Percentiles rank a stretch among this genome's conserved stretches.
These are phyloP conservation scores for Heliconius nattereri DNA, from an alignment of 1,140 invertebrate genomes.

Conservation along the genomic window DNA sequence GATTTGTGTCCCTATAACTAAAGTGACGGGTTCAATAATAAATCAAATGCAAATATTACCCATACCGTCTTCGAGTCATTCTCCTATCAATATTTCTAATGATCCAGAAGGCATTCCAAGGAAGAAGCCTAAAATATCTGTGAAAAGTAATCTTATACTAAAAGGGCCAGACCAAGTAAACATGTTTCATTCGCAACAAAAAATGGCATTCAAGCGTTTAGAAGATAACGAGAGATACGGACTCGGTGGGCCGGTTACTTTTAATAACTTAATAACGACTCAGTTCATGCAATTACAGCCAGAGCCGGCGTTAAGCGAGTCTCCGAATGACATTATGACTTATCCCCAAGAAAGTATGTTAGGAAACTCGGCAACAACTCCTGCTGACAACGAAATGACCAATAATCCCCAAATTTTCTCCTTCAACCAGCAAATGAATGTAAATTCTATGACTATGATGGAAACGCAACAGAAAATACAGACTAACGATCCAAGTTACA, in stretches of 20 bases:
- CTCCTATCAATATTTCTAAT: conserved; percentile 59
- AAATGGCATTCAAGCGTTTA: conserved; percentile 72
- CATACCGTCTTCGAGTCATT: conserved; percentile 68
- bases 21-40: conserved; percentile 71
- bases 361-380: conserved; percentile 55
- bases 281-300: conserved; percentile 75
- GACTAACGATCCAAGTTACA: conserved; percentile 70
- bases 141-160: conserved; percentile 78
- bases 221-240: conserved; percentile 72
- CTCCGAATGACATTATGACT: conserved; percentile 60
- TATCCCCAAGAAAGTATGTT: conserved; percentile 65
- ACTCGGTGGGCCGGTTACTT: conserved; percentile 65
- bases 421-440: conserved; percentile 70
- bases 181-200: conserved; percentile 76
- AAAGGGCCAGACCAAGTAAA: conserved; percentile 78
- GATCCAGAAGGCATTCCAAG: conserved; percentile 66
- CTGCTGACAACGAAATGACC: conserved; percentile 59
- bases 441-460: conserved; percentile 62
- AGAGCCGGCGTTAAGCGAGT: conserved; percentile 62
- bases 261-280: conserved; percentile 73
- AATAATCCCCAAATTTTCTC: conserved; percentile 69
- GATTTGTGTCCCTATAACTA: conserved; percentile 63
- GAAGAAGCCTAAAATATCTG: conserved; percentile 80
- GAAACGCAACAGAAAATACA: conserved; percentile 64
- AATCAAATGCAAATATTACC: conserved; percentile 74